phyloP scores from a whole-genome alignment of 2,797 vertebrate genomes.

The Thalassophryne amazonica region DNA sequence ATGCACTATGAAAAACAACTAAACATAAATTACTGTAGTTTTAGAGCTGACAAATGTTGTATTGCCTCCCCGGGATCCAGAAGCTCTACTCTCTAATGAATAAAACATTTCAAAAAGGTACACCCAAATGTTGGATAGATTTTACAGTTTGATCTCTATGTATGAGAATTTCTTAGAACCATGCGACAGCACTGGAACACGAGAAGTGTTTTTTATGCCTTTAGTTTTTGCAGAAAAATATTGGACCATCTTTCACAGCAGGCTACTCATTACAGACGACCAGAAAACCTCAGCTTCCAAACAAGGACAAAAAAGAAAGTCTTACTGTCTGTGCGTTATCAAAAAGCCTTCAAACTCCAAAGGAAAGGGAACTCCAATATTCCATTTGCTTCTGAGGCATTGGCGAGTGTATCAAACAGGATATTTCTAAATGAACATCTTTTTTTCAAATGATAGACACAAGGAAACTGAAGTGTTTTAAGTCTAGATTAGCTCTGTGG shows the following conservation, averaged over 20 bases:
- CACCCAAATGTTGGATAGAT: constrained; percentile 8
- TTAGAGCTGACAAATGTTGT: too few species aligned
- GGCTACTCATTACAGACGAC: constrained; percentile 42
- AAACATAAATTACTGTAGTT: too few species aligned
- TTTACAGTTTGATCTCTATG: constrained; percentile 2
- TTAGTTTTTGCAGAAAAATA: constrained; percentile 32
- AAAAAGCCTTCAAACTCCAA: constrained; percentile 22
- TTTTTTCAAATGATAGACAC: neutral
- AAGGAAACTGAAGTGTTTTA: neutral
- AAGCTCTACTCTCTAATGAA: too few species aligned
- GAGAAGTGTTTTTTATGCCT: constrained; percentile 37
- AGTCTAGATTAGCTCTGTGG: neutral
- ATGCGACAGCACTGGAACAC: constrained; percentile 36
- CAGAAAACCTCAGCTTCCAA: constrained; percentile 15
- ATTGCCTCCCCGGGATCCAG: too few species aligned
- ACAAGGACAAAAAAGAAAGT: constrained; percentile 7
- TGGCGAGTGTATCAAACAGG: neutral
- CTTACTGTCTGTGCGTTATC: constrained; percentile 20
- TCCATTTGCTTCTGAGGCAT: constrained; percentile 13
- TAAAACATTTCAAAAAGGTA: constrained; percentile 21
- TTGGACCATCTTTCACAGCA: constrained; percentile 33
- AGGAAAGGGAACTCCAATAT: constrained; percentile 5
- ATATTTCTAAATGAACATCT: constrained; percentile 14
- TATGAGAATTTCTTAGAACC: constrained; percentile 12
- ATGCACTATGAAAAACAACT: too few species aligned